Base-by-base conservation (phyloP, 2,113 vertebrate species). In the Numida meleagris region DNA sequence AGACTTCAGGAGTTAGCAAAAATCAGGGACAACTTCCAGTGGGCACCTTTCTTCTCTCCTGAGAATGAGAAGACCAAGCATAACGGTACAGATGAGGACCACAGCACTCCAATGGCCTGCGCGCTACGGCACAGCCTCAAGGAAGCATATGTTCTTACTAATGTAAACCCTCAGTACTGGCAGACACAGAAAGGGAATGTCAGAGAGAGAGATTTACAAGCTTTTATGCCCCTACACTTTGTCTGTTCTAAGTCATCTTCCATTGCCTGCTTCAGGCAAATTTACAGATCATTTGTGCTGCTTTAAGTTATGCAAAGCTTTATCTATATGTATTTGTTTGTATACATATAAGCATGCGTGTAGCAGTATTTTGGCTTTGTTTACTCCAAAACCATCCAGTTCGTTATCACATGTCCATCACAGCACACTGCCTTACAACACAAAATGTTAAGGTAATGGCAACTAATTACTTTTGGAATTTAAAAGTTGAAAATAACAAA, bases 61-160 rank as follows among this genome's bases (percentile, higher is more conserved):
- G 72, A 42, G 9, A 86, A n/a, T 15, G 73, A 77, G 58, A 53
- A 24, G 3, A 62, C 10, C 2, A 0, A 66, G 11, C 1, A 0
- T 14, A 59, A 46, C 7, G 46, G 15, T 8, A 29, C 3, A 19
- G 18, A 53, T 33, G 20, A 14, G 36, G 16, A 27, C 20, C 53
- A 70, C 7, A 25, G 10, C 3, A 1, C 25, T 61, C 40, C 75
- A 87, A 20, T 16, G 76, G 33, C 5, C 16, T 14, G 59, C 5
- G 14, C 23, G 33, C 16, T 61, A 19, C 34, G 45, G 24, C 51
- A 53, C 31, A 42, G 59, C 11, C 18, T 40, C 19, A 45, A 50
- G n/a, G 6, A 58, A 55, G 17, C 5, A 42, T 3, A 2, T 45
- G 33, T 58, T 45, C 61, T 68, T 74, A 50, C 25, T 78, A 16